Conservation (phyloP, 2,113 vertebrate species). For the Erinaceus europaeus region DNA sequence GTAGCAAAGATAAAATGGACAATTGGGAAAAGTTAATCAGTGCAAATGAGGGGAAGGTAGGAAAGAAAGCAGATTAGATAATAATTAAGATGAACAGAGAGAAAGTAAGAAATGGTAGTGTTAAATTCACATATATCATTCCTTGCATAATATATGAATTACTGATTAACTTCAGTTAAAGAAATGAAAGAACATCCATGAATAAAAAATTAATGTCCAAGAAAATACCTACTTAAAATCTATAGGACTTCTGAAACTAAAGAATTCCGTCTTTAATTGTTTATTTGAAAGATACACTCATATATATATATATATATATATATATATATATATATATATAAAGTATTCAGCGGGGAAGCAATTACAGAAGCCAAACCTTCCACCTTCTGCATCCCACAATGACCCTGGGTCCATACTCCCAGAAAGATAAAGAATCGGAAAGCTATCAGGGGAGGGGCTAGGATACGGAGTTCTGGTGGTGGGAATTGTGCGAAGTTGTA, state of each 20-base stretch:
- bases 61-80: background rate
- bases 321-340: too few relatives aligned
- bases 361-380: too few relatives aligned
- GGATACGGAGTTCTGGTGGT: too few relatives aligned
- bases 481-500: too few relatives aligned
- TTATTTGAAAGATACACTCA: too few relatives aligned
- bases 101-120: background rate
- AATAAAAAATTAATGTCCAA: background rate
- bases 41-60: background rate
- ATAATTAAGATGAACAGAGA: background rate
- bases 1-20: background rate
- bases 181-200: background rate
- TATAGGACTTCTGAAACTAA: background rate
- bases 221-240: background rate
- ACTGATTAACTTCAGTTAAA: background rate
- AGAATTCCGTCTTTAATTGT: too few relatives aligned
- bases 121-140: background rate
- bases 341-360: too few relatives aligned
- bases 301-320: too few relatives aligned
- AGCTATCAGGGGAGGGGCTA: too few relatives aligned
- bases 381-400: too few relatives aligned
- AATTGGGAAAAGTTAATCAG: background rate
- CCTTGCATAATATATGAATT: background rate
- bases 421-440: too few relatives aligned
- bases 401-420: too few relatives aligned